Evolutionary conservation across 35 echinoderm and acorn worm species (phyloP).

Genomic region (Diadema setosum): DNA sequence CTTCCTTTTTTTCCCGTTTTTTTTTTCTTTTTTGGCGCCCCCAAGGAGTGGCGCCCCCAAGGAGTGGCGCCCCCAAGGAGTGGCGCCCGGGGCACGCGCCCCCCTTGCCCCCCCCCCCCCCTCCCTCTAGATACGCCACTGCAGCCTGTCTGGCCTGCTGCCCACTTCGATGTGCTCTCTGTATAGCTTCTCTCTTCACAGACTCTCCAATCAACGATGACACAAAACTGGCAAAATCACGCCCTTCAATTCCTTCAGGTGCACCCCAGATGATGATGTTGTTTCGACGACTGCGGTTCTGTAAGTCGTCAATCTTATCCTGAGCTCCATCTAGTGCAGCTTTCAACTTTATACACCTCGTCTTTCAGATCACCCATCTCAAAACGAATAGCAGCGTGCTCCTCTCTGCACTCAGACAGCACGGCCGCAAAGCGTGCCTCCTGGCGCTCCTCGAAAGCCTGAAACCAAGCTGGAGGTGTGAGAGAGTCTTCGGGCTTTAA

Average conservation of each 20-base stretch:
- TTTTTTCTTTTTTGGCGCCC: too few relatives aligned
- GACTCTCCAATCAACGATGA: too few relatives aligned
- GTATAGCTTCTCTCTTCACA: too few relatives aligned
- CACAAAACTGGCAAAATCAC: background rate
- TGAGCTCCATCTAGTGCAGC: background rate
- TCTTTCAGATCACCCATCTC: background rate
- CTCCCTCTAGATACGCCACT: too few relatives aligned
- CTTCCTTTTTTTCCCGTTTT: too few relatives aligned
- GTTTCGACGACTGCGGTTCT: conserved; percentile 10
- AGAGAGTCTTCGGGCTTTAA: background rate
- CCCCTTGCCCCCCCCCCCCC: too few relatives aligned
- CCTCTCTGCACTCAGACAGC: background rate
- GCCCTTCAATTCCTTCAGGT: background rate
- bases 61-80: too few relatives aligned
- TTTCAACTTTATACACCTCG: background rate
- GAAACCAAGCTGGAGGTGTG: background rate
- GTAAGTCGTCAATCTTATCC: background rate
- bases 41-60: too few relatives aligned
- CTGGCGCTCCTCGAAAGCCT: background rate
- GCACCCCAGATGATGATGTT: conserved; percentile 9
- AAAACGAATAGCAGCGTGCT: background rate
- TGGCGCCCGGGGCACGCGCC: too few relatives aligned
- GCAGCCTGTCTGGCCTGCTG: too few relatives aligned
- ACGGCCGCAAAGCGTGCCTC: background rate
- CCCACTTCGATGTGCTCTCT: too few relatives aligned